phyloP scores from a whole-genome alignment of 2,888 invertebrate genomes.

The Torymus auratus region DNA sequence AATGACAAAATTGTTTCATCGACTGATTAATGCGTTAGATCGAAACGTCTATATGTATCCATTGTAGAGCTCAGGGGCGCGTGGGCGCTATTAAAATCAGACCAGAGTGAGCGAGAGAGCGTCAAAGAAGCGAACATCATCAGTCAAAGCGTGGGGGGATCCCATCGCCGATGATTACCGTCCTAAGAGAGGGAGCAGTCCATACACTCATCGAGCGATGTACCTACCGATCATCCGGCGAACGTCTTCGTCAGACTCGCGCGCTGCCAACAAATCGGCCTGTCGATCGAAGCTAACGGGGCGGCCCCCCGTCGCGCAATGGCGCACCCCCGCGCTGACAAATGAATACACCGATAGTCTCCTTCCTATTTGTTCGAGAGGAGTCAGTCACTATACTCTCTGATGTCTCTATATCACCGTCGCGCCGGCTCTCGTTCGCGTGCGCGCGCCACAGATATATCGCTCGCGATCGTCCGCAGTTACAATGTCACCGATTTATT shows the following conservation, averaged over 20 bases:
- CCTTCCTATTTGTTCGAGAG: slow-evolving; percentile 60
- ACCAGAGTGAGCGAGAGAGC: not conserved
- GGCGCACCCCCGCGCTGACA: slow-evolving; percentile 67
- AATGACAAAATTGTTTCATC: not conserved
- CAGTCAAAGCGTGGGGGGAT: slow-evolving; percentile 18
- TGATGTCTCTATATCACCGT: slow-evolving; percentile 72
- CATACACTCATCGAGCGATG: slow-evolving; percentile 27
- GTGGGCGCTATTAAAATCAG: slow-evolving; percentile 25
- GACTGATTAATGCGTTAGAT: slow-evolving; percentile 25
- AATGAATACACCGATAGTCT: slow-evolving; percentile 72
- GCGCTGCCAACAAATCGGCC: slow-evolving; percentile 52
- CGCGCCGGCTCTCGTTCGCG: slow-evolving; percentile 49
- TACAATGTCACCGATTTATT: slow-evolving; percentile 75
- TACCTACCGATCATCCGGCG: slow-evolving; percentile 1
- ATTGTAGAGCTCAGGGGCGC: not conserved
- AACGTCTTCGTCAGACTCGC: slow-evolving; percentile 57
- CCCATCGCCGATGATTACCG: slow-evolving; percentile 19
- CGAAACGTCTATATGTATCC: not conserved
- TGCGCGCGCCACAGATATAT: slow-evolving; percentile 32
- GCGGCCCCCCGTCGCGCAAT: slow-evolving; percentile 67
- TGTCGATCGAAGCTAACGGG: slow-evolving; percentile 64
- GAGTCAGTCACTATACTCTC: slow-evolving; percentile 55
- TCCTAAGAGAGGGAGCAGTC: not conserved
- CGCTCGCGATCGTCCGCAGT: slow-evolving; percentile 70
- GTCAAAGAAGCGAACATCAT: slow-evolving; percentile 15